Evolutionary conservation across 2,888 invertebrate genomes (phyloP).

Genomic region (Lutraria lutraria): DNA sequence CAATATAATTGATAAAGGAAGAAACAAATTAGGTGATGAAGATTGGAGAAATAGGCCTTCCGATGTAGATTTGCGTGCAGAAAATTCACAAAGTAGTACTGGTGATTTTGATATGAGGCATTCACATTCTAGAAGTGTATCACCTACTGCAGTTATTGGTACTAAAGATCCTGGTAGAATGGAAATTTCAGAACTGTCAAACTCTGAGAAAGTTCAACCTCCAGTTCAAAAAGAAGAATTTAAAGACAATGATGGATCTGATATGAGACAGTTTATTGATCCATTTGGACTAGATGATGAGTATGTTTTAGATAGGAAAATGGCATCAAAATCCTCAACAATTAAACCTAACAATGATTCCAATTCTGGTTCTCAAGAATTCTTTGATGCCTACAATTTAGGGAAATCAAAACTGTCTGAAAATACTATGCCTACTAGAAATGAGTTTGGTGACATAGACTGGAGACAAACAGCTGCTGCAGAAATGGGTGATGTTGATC

Average conservation of each 20-base stretch:
- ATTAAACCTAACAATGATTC: slow-evolving; percentile 35
- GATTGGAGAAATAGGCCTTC: slow-evolving; percentile 38
- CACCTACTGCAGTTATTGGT: slow-evolving; percentile 31
- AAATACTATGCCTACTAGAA: slow-evolving; percentile 27
- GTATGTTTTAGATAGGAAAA: neutral
- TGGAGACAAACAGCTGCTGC: slow-evolving; percentile 63
- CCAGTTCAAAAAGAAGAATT: neutral
- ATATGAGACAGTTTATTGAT: slow-evolving; percentile 25
- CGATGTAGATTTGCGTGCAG: slow-evolving; percentile 38
- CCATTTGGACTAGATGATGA: slow-evolving; percentile 52
- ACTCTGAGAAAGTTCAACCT: neutral
- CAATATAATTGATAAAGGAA: neutral
- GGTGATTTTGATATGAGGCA: slow-evolving; percentile 46
- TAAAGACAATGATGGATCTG: neutral
- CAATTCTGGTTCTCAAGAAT: slow-evolving; percentile 33
- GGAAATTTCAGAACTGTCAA: neutral
- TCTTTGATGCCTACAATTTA: slow-evolving; percentile 63
- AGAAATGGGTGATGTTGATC: slow-evolving; percentile 71
- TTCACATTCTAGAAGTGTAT: slow-evolving; percentile 57
- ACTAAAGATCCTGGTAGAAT: neutral
- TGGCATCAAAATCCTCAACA: neutral
- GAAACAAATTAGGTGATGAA: neutral
- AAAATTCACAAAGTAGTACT: slow-evolving; percentile 42
- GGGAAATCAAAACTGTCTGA: slow-evolving; percentile 29
- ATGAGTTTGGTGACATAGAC: slow-evolving; percentile 67